phyloP scores from a whole-genome alignment of 2,113 vertebrate species.

The Oophaga pumilio region DNA sequence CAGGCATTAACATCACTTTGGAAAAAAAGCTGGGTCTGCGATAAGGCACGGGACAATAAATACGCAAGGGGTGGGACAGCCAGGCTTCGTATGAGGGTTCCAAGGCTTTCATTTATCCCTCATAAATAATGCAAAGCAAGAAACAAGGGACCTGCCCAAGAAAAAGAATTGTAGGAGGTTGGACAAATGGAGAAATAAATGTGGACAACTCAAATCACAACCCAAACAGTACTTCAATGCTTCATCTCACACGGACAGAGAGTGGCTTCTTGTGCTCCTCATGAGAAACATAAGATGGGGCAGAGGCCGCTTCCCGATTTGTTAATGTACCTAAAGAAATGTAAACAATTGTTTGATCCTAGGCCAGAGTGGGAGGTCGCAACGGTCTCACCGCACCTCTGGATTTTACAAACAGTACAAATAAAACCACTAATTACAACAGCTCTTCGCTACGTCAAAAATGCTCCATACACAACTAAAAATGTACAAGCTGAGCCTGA shows the following conservation, averaged over 20 bases:
- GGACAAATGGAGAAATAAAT: neutral
- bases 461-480: slow-evolving; percentile 6
- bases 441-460: neutral
- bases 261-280: neutral
- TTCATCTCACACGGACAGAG: neutral
- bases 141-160: slow-evolving; percentile 51
- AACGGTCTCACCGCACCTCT: slow-evolving; percentile 30
- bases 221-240: slow-evolving; percentile 45
- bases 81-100: slow-evolving; percentile 4
- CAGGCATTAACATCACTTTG: slow-evolving; percentile 52
- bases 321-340: slow-evolving; percentile 56
- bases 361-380: slow-evolving; percentile 35
- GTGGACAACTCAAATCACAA: slow-evolving; percentile 7
- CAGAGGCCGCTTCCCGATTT: slow-evolving; percentile 28
- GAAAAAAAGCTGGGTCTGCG: slow-evolving; percentile 27
- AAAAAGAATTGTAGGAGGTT: neutral
- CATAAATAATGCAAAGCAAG: slow-evolving; percentile 3
- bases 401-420: slow-evolving; percentile 26
- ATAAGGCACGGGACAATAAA: slow-evolving; percentile 57
- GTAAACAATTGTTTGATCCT: slow-evolving; percentile 57
- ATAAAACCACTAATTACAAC: slow-evolving; percentile 21
- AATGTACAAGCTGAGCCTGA: slow-evolving; percentile 11
- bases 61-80: slow-evolving; percentile 35
- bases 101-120: neutral
- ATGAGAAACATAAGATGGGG: neutral